Evolutionary conservation across 2,888 invertebrate species (phyloP).

Genomic region (Tipula vernalis): DNA sequence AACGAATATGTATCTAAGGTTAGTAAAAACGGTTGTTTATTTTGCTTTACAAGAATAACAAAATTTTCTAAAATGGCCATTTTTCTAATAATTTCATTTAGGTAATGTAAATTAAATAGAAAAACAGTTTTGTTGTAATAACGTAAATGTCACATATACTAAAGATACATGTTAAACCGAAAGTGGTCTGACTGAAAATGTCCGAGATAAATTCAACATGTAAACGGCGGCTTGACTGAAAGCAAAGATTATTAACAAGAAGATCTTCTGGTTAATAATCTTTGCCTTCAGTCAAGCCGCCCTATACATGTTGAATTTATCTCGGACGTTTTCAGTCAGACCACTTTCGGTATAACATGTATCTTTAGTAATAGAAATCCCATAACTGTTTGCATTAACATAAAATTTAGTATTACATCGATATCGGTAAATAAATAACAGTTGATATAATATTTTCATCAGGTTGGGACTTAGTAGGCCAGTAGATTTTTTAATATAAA

Average conservation of each 20-base stretch:
- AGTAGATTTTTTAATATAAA: constrained; percentile 24
- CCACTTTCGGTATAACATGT: no score
- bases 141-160: constrained; percentile 15
- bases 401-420: neutral
- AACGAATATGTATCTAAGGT: neutral
- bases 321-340: no score
- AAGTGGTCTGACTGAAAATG: no score
- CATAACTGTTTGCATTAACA: constrained; percentile 10
- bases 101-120: neutral
- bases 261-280: no score
- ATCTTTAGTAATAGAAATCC: no score
- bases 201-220: no score
- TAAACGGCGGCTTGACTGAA: no score
- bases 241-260: no score
- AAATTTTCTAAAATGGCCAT: neutral
- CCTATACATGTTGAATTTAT: no score
- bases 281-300: no score
- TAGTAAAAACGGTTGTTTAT: neutral
- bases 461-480: constrained; percentile 39
- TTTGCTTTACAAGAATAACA: constrained; percentile 19
- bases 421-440: neutral
- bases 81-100: no score
- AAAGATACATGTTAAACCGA: no score
- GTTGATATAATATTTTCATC: constrained; percentile 19
- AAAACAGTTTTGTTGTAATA: neutral